Conservation (phyloP, 1,140 invertebrate genomes). For the Drosophila sp. region DNA sequence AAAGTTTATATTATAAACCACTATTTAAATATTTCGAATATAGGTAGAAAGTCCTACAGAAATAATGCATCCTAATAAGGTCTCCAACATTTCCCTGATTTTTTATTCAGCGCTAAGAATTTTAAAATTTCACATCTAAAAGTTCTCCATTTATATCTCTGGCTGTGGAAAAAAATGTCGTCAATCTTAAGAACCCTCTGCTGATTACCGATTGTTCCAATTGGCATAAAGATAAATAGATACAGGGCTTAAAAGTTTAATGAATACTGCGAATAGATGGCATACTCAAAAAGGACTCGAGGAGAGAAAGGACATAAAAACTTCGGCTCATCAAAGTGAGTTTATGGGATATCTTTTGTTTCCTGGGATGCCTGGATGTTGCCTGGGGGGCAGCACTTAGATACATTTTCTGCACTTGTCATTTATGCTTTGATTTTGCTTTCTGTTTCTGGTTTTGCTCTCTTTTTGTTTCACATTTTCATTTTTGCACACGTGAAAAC, state of each 20-base stretch:
- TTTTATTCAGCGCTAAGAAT: too few species aligned
- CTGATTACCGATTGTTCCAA: background rate
- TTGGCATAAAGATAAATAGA: constrained; percentile 9
- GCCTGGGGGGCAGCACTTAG: constrained; percentile 7
- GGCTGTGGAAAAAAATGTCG: too few species aligned
- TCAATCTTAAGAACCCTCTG: background rate
- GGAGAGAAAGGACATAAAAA: constrained; percentile 13
- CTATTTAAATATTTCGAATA: too few species aligned
- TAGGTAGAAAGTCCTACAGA: too few species aligned
- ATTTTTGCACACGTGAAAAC: constrained; percentile 37
- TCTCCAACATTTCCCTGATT: too few species aligned
- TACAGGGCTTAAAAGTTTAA: too few species aligned
- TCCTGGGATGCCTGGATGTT: background rate
- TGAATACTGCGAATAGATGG: background rate
- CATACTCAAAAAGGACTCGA: background rate
- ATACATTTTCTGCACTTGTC: constrained; percentile 59
- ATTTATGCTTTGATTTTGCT: constrained; percentile 69
- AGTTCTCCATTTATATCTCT: too few species aligned
- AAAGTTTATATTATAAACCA: too few species aligned
- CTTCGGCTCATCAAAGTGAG: constrained; percentile 3
- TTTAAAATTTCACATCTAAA: too few species aligned
- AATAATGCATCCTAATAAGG: too few species aligned
- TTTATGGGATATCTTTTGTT: constrained; percentile 20
- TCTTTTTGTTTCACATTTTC: constrained; percentile 38
- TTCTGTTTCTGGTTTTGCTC: constrained; percentile 16